Conservation (phyloP, 2,888 invertebrate species). For the Bhutanitis thaidina region DNA sequence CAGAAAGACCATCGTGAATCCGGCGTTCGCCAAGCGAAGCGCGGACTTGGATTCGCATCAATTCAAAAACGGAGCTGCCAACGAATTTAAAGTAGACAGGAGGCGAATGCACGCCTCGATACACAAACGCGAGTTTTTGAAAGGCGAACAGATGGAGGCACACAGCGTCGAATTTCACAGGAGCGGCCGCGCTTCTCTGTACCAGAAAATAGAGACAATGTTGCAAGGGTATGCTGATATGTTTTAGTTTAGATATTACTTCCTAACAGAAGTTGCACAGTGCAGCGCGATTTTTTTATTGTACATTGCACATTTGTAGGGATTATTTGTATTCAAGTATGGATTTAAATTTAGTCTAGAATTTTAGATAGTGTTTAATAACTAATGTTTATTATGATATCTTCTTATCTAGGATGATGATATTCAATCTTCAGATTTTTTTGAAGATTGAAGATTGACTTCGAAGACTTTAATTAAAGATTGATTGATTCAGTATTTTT, state of each 20-base stretch:
- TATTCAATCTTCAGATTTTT: too few species aligned
- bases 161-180: slow-evolving; percentile 78
- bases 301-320: neutral
- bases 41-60: slow-evolving; percentile 31
- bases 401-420: too few species aligned
- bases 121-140: slow-evolving; percentile 60
- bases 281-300: too few species aligned
- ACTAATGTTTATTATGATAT: too few species aligned
- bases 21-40: slow-evolving; percentile 74
- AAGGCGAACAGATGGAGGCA: slow-evolving; percentile 44
- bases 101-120: slow-evolving; percentile 65
- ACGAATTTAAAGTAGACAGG: slow-evolving; percentile 60
- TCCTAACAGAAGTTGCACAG: neutral
- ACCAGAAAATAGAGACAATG: slow-evolving; percentile 82
- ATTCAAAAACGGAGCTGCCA: slow-evolving; percentile 26
- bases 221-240: slow-evolving; percentile 73
- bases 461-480: too few species aligned
- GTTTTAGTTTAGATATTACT: slow-evolving; percentile 5
- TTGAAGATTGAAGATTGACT: too few species aligned
- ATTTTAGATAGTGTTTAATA: too few species aligned
- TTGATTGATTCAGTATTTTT: too few species aligned
- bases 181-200: slow-evolving; percentile 81
- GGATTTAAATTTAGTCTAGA: too few species aligned
- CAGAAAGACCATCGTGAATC: slow-evolving; percentile 71
- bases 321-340: neutral